Evolutionary conservation across 2,113 vertebrate species (phyloP), one percentile per base, ranked within the genome.

Genomic region (Pseudois nayaur): DNA sequence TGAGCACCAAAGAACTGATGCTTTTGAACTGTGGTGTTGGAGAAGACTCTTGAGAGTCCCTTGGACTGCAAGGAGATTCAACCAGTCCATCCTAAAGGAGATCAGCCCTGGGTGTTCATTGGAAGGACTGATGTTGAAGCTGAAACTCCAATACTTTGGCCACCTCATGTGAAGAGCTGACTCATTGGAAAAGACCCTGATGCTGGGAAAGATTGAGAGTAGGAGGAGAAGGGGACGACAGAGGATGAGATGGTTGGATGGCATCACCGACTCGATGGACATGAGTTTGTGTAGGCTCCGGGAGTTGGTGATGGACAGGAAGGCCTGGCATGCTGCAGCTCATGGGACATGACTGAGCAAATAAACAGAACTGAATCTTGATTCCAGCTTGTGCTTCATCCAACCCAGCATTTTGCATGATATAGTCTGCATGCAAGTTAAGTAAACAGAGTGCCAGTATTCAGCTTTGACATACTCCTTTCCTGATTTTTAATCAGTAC

Each of bases 281-380:
- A 36, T 36, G 64, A 21, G 33, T 67, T 21, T 67, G 64, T 4
- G 2, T 21, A n/a, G 17, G 2, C 17, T 36, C 8, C 0, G 8
- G 33, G 64, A 67, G 64, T 67, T 36, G 64, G 64, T 3, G 64
- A 67, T 5, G 64, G 33, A 21, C 8, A 67, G 64, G 4, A 9
- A 67, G 33, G 8, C 33, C 33, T 67, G 64, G 64, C 8, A 0
- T 21, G 33, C 17, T 36, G 33, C 1, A 19, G 0, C 8, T 67
- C 17, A n/a, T 67, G 17, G 8, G 17, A 36, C 33, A 21, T 0
- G 0, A 67, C 64, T 21, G 17, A 36, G 33, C 0, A 0, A 36
- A 33, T 21, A 33, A 67, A 67, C 33, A 19, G 16, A 36, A 67
- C 33, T 36, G 17, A 76, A 76, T 43, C 23, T 76, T 76, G 71